Evolutionary conservation across 1,140 invertebrate species (phyloP).

Genomic region (Planococcus citri): DNA sequence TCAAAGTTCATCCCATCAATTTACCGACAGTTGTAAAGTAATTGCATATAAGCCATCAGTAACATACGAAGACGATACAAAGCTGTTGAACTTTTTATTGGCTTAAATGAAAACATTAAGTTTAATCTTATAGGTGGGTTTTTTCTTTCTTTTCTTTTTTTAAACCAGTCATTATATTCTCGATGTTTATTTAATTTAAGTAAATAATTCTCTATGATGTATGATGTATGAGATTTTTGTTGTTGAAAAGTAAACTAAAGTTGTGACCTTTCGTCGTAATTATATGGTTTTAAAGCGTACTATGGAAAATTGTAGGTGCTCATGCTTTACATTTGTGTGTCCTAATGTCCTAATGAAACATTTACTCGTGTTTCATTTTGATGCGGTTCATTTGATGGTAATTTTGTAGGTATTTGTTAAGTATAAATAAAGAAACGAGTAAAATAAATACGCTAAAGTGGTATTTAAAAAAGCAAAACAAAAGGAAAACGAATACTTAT

Average conservation of each 20-base stretch:
- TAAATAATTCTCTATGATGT: not conserved
- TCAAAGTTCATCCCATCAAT: not conserved
- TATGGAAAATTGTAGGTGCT: not conserved
- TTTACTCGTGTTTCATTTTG: too few species aligned
- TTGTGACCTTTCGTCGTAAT: not conserved
- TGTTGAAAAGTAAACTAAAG: not conserved
- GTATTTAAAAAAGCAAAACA: too few species aligned
- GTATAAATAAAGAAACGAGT: too few species aligned
- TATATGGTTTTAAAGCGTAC: not conserved
- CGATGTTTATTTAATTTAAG: not conserved
- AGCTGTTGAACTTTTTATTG: not conserved
- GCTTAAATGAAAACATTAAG: not conserved
- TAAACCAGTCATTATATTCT: not conserved
- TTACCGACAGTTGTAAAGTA: not conserved
- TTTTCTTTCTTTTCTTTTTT: not conserved
- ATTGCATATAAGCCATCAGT: not conserved
- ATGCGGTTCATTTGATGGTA: too few species aligned
- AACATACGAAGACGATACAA: not conserved
- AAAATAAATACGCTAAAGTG: too few species aligned
- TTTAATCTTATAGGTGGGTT: not conserved
- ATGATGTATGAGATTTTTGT: too few species aligned
- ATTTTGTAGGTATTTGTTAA: too few species aligned
- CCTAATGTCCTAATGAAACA: too few species aligned
- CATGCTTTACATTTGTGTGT: too few species aligned
- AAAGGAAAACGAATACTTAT: too few species aligned